Base-by-base conservation (phyloP, 2,797 vertebrate species). In the Molossus alvarezi region DNA sequence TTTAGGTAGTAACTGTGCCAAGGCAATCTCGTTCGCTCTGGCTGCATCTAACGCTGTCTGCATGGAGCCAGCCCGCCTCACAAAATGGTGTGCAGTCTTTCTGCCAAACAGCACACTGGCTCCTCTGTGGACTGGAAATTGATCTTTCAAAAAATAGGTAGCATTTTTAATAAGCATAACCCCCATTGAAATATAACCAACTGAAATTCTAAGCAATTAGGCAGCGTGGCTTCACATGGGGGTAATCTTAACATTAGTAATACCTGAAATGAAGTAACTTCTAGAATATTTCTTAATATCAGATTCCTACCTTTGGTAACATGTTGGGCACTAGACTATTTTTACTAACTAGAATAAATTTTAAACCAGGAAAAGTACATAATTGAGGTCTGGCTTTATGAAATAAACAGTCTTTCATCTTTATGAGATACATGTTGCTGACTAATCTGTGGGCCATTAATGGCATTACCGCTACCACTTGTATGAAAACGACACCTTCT, bases 271-370 rank as follows among this genome's bases (percentile, higher is more conserved):
- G 48, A 88, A 96, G 3, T 77, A 53, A 82, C 82, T 93, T 79
- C 45, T 80, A 57, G 71, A 83, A 33, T 91, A 85, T 67, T 91
- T 94, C 27, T 86, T 86, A 90, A 86, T 79, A 82, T 96, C 55
- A 82, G 48, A 48, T 91, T 90, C 33, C 27, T 72, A 67, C 25
- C 55, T 83, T 85, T 87, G 62, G 67, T 82, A 85, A 88, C 17
- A 27, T 72, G 95, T 89, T 72, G 62, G 25, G 29, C 21, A 21
- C 55, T 55, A 29, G 7, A 14, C 51, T 88, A 21, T 82, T 95
- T 82, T 72, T 58, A 87, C 20, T 64, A 72, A 33, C 11, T 60
- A 48, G 23, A 91, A 29, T 57, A 89, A 94, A 37, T 81, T 84
- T 25, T 80, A 95, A 92, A 64, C 18, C 17, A 77, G 51, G 60